A percentile compares a stretch with the other conserved stretches of the same genome.
Evolutionary conservation across 2,797 vertebrate species (phyloP).

Genomic region (Pyrocephalus nanus): DNA sequence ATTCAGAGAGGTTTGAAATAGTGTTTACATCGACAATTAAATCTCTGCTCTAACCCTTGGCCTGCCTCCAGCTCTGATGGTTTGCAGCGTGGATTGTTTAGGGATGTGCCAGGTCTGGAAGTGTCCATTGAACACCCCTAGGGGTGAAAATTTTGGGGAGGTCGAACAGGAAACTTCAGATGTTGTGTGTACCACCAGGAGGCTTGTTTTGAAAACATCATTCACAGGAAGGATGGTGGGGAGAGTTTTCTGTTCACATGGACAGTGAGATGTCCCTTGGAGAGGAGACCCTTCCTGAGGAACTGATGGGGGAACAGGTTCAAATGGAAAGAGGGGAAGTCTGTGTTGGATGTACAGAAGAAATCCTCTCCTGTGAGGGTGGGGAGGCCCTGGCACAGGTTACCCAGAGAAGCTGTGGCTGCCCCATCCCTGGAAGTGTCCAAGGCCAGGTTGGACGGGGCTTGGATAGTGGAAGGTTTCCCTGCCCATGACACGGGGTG

Average conservation of each 20-base stretch:
- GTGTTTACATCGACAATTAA: neutral
- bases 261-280: neutral
- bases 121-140: neutral
- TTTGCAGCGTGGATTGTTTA: neutral
- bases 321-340: neutral
- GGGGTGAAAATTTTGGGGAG: neutral
- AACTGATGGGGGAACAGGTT: neutral
- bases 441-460: neutral
- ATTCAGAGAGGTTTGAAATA: neutral
- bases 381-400: neutral
- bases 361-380: neutral
- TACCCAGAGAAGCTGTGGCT: neutral
- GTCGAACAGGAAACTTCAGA: neutral
- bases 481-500: too few species aligned
- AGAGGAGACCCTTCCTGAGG: neutral
- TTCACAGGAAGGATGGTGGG: accelerated
- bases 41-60: neutral
- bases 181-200: neutral
- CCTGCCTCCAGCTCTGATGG: neutral
- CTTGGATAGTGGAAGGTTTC: neutral
- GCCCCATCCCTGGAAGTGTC: neutral
- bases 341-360: neutral
- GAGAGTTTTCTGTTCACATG: neutral
- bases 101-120: neutral
- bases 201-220: neutral